A percentile compares a stretch with the other conserved stretches of the same genome.
These are phyloP conservation scores for Myotis davidii DNA, from an alignment of 2,113 vertebrate genomes.

Conservation along the genomic window DNA sequence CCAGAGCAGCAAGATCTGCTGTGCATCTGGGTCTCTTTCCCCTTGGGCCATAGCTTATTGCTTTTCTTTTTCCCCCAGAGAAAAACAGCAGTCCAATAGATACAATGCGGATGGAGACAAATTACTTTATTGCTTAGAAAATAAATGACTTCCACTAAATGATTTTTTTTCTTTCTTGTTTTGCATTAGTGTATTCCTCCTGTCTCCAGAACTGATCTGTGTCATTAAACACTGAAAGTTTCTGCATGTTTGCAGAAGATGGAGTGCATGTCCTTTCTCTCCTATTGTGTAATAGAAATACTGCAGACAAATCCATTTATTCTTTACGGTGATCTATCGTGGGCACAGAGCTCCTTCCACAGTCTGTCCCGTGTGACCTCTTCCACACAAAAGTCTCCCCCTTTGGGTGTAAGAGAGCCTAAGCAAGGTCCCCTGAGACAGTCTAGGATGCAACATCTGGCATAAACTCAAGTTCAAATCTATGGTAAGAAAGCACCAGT, in stretches of 20 bases:
- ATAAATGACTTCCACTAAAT: constrained; percentile 61
- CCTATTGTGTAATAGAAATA: constrained; percentile 57
- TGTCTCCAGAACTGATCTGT: constrained; percentile 59
- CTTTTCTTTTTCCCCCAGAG: not conserved
- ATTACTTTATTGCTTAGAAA: constrained; percentile 74
- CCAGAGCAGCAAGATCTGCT: not conserved
- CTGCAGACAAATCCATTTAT: constrained; percentile 49
- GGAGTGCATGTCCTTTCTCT: constrained; percentile 67
- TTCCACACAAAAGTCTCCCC: constrained; percentile 11
- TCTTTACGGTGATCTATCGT: constrained; percentile 45
- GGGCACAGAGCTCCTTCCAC: not conserved
- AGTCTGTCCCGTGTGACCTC: not conserved
- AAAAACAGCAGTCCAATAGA: constrained; percentile 66
- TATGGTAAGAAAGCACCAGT: not conserved
- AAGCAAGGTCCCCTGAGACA: not conserved
- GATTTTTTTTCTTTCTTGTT: constrained; percentile 53
- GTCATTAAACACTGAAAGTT: constrained; percentile 56
- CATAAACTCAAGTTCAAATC: not conserved
- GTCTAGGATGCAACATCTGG: not conserved
- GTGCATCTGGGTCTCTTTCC: not conserved
- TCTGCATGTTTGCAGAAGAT: constrained; percentile 72
- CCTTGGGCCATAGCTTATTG: not conserved
- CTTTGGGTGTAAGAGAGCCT: not conserved
- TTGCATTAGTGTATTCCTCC: constrained; percentile 55
- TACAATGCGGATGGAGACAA: constrained; percentile 71